Conservation (phyloP, 2,888 invertebrate genomes). For the Labia minor region DNA sequence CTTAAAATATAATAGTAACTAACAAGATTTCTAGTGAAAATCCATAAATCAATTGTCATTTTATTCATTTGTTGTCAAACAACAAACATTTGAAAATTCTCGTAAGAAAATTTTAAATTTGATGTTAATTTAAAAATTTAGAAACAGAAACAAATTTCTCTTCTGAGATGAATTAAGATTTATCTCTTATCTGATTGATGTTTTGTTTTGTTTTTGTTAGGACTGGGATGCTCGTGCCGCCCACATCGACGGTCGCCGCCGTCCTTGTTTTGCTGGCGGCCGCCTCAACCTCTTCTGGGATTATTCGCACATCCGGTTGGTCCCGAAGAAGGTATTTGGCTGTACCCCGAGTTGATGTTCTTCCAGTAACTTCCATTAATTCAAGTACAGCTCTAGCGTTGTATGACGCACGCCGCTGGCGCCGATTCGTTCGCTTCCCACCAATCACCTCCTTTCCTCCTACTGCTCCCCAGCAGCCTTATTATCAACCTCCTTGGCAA, state of each 20-base stretch:
- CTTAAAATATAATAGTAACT: too few species aligned
- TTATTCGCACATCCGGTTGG: not conserved
- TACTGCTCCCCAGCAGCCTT: not conserved
- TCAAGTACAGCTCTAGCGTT: not conserved
- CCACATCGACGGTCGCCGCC: not conserved
- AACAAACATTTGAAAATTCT: too few species aligned
- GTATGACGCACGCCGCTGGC: not conserved
- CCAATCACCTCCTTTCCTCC: constrained; percentile 13
- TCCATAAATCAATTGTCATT: too few species aligned
- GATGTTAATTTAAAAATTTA: too few species aligned
- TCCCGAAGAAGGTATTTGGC: not conserved
- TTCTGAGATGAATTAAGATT: too few species aligned
- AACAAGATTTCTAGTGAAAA: too few species aligned
- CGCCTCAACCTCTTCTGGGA: not conserved
- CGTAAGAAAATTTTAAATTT: too few species aligned
- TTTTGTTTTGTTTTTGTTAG: too few species aligned
- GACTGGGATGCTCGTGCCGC: not conserved
- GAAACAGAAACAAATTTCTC: too few species aligned
- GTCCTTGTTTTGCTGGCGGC: not conserved
- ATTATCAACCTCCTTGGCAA: constrained; percentile 15
- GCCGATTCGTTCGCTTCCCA: constrained; percentile 21
- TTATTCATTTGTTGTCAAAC: too few species aligned
- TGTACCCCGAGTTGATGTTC: not conserved
- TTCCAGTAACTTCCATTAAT: not conserved
- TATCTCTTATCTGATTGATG: too few species aligned